Conservation (phyloP, 2,888 invertebrate species). For the Epicampocera succincta region DNA sequence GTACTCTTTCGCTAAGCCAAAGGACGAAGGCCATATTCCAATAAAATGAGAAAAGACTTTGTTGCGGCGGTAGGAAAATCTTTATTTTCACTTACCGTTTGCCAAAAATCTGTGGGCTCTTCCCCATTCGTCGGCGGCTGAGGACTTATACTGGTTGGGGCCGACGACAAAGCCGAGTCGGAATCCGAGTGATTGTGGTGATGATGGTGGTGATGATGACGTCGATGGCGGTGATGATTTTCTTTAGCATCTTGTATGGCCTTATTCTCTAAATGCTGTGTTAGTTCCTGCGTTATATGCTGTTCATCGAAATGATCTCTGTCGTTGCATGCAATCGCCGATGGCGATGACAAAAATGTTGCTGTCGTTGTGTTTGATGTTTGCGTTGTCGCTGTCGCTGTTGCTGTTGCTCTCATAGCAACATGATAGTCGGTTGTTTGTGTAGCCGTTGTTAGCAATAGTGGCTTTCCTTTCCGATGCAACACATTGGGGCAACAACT, state of each 20-base stretch:
- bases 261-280: slow-evolving; percentile 67
- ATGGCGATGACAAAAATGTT: slow-evolving; percentile 51
- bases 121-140: slow-evolving; percentile 83
- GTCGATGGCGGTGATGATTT: slow-evolving; percentile 49
- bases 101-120: slow-evolving; percentile 81
- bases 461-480: slow-evolving; percentile 50
- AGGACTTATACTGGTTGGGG: slow-evolving; percentile 87
- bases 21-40: too few species aligned
- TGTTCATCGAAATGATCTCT: slow-evolving; percentile 65
- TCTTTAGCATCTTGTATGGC: slow-evolving; percentile 64
- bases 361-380: slow-evolving; percentile 48
- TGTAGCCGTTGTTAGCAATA: slow-evolving; percentile 69
- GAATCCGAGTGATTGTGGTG: slow-evolving; percentile 83
- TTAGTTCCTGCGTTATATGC: slow-evolving; percentile 62
- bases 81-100: slow-evolving; percentile 76
- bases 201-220: slow-evolving; percentile 69
- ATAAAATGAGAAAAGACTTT: too few species aligned
- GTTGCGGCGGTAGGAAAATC: too few species aligned
- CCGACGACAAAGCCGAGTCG: slow-evolving; percentile 87
- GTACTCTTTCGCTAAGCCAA: too few species aligned
- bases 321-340: slow-evolving; percentile 47
- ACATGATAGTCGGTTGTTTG: slow-evolving; percentile 70
- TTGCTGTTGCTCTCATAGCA: slow-evolving; percentile 73
- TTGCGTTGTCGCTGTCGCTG: slow-evolving; percentile 58
- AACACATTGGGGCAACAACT: slow-evolving; percentile 16